A percentile compares a stretch with the other conserved stretches of the same genome.
Conservation (phyloP, 2,797 vertebrate genomes). For the Hephaestus fuliginosus region DNA sequence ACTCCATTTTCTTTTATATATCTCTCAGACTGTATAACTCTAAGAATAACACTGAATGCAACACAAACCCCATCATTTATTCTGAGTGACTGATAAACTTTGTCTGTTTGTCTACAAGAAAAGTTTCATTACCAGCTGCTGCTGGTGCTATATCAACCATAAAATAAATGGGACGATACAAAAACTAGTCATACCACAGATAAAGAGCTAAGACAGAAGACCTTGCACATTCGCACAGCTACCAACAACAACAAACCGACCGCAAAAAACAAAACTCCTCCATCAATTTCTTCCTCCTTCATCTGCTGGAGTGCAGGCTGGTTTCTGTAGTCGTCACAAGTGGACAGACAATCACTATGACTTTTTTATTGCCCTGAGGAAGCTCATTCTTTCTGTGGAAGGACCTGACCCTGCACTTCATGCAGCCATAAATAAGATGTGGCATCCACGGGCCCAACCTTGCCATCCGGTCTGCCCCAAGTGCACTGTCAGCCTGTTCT, state of each 20-base stretch:
- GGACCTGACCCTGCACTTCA: conserved; percentile 83
- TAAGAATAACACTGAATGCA: background rate
- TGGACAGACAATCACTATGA: conserved; percentile 67
- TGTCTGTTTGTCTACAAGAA: background rate
- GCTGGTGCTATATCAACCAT: background rate
- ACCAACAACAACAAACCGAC: conserved; percentile 13
- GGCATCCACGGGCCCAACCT: conserved; percentile 66
- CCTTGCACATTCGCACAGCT: background rate
- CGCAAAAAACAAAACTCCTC: conserved; percentile 35
- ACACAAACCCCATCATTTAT: conserved; percentile 3
- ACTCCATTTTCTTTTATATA: background rate
- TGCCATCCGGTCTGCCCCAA: conserved; percentile 63
- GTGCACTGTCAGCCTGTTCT: conserved; percentile 63
- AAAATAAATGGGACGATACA: background rate
- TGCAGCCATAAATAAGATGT: conserved; percentile 82
- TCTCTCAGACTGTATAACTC: background rate
- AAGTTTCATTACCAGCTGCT: background rate
- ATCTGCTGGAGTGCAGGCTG: conserved; percentile 53
- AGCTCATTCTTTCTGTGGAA: conserved; percentile 74
- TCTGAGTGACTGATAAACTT: background rate
- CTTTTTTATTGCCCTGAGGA: conserved; percentile 77
- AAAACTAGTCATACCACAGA: background rate
- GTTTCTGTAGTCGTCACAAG: conserved; percentile 59
- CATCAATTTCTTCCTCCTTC: conserved; percentile 37
- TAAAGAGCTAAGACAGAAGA: conserved; percentile 2